phyloP scores from a whole-genome alignment of 2,888 invertebrate genomes.

The Cheilosia vernalis region DNA sequence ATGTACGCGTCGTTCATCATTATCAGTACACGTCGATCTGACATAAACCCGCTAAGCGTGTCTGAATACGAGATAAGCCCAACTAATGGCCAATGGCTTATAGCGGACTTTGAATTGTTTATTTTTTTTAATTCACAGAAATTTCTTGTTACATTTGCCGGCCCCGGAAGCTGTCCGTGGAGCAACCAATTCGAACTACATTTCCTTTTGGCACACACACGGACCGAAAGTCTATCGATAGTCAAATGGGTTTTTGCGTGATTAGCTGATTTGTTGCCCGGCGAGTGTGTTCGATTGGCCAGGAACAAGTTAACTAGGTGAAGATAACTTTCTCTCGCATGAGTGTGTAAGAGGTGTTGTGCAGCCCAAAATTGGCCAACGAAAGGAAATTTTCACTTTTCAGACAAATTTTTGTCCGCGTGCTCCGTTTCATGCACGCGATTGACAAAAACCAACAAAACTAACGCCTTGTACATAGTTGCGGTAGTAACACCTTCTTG shows the following conservation, averaged over 20 bases:
- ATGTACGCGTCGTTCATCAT: neutral
- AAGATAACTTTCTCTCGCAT: slow-evolving; percentile 60
- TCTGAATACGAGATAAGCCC: slow-evolving; percentile 32
- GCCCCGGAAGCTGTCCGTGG: slow-evolving; percentile 47
- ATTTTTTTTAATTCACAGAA: neutral
- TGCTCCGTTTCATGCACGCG: neutral
- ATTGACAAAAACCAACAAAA: neutral
- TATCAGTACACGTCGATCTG: neutral
- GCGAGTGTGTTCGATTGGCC: slow-evolving; percentile 44
- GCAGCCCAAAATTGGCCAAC: slow-evolving; percentile 29
- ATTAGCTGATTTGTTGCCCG: slow-evolving; percentile 49
- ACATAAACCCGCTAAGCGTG: slow-evolving; percentile 20
- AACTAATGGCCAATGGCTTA: slow-evolving; percentile 35
- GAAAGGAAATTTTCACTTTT: slow-evolving; percentile 53
- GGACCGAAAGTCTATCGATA: slow-evolving; percentile 2
- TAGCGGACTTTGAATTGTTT: slow-evolving; percentile 12
- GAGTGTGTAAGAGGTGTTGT: slow-evolving; percentile 15
- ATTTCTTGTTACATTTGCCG: neutral
- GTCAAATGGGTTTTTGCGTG: slow-evolving; percentile 30
- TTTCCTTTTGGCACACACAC: slow-evolving; percentile 6
- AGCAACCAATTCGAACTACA: slow-evolving; percentile 33
- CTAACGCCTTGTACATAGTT: neutral
- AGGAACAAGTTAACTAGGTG: slow-evolving; percentile 57
- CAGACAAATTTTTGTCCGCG: slow-evolving; percentile 21
- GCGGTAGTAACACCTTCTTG: neutral